phyloP scores from a whole-genome alignment of 2,113 vertebrate species.

The Prinia subflava region DNA sequence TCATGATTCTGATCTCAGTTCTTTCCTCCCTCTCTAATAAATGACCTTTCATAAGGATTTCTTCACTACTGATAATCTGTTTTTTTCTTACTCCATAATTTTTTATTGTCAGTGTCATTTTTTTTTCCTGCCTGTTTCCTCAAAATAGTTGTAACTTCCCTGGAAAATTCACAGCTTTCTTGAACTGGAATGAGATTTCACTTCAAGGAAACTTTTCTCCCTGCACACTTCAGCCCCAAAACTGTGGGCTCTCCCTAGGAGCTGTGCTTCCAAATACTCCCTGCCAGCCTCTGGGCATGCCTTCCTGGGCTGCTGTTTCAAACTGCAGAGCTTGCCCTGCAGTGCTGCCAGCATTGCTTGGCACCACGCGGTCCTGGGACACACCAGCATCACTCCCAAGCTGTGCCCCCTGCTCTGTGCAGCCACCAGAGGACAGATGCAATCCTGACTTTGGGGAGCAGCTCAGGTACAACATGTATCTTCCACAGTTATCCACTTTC shows the following conservation, averaged over 20 bases:
- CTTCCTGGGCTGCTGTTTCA: background rate
- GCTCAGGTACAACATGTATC: background rate
- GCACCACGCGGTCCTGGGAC: accelerated
- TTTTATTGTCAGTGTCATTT: background rate
- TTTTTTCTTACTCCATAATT: background rate
- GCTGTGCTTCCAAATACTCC: background rate
- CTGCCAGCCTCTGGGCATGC: background rate
- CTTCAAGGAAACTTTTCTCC: background rate
- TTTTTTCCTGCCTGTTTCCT: background rate
- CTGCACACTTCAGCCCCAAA: background rate
- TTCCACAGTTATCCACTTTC: background rate
- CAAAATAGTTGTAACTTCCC: background rate
- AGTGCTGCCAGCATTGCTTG: background rate
- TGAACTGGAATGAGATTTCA: background rate
- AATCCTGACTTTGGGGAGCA: background rate
- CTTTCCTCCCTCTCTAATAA: constrained; percentile 4
- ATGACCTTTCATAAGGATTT: constrained; percentile 25
- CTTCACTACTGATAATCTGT: background rate
- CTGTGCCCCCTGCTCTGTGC: background rate
- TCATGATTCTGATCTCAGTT: background rate
- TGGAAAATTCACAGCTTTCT: background rate
- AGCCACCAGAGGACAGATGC: background rate
- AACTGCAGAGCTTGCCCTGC: background rate
- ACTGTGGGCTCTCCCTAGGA: background rate
- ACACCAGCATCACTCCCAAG: background rate